Base-by-base conservation (phyloP, 2,113 vertebrate species). In the Oncorhynchus kisutch region DNA sequence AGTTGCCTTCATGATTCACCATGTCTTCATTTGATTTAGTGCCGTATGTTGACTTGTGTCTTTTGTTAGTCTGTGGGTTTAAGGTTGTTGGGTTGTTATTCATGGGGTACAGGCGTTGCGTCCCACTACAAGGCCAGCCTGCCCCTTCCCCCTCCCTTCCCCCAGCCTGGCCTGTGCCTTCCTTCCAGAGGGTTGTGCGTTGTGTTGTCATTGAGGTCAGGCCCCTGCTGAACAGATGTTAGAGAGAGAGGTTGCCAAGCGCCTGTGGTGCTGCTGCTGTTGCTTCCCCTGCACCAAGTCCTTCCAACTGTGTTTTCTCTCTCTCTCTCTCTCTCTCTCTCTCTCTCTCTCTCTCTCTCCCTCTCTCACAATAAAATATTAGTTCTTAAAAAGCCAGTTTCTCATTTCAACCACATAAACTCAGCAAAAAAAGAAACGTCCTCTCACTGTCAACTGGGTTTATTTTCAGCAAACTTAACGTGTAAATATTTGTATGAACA, bases 221-320 rank as follows among this genome's bases (percentile, higher is more conserved):
- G 67, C 78, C 82, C 76, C 29, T 68, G 45, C 76, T 29, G 74
- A 87, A 82, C 87, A 88, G 87, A 88, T 88, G 85, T 83, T 88
- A 49, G 67, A 84, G 73, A 80, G 79, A 81, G 77, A 86, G 77
- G 85, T 87, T 81, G 84, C 54, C 12, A 57, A 78, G 68, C 59
- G 78, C 85, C 83, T 71, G 72, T 76, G 81, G 87, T 82, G 83
- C 79, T 85, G 49, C 49, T 51, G 80, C 69, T 83, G 39, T 45
- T 45, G 78, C 71, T 72, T 51, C 77, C 79, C 66, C 74, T 71
- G 81, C 67, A 77, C n/a, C 78, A 82, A n/a, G 78, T 79, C 78
- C 79, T 78, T 85, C 76, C 77, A 74, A 74, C 79, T 78, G 81
- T 31, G 29, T 31, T 31, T 72, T 45, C 29, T 14, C 27, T 48